phyloP scores from a whole-genome alignment of 2,888 invertebrate genomes.

The Himalopsyche tibetana region DNA sequence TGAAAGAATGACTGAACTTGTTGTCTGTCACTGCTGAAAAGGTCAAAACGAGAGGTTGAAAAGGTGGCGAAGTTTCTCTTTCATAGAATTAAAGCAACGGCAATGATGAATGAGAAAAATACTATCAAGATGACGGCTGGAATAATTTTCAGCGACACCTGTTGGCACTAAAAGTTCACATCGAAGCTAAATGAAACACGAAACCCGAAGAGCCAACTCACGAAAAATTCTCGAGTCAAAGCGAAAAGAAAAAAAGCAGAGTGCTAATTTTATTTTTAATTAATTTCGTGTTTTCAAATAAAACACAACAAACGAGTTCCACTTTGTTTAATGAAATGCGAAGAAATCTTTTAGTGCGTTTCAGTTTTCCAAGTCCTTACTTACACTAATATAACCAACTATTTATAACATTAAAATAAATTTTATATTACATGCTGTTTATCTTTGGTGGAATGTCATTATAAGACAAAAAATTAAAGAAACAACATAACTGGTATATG shows the following conservation, averaged over 20 bases:
- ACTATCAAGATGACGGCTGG: slow-evolving; percentile 10
- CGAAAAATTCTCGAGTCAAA: neutral
- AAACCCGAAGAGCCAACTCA: too few species aligned
- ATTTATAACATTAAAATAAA: too few species aligned
- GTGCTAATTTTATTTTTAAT: neutral
- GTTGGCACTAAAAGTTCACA: neutral
- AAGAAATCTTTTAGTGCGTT: too few species aligned
- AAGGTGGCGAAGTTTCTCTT: neutral
- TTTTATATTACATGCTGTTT: too few species aligned
- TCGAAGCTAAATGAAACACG: neutral
- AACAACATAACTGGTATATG: too few species aligned
- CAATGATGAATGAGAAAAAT: slow-evolving; percentile 3
- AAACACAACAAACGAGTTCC: neutral
- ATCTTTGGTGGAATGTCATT: too few species aligned
- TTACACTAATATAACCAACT: too few species aligned
- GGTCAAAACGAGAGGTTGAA: neutral
- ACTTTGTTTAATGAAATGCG: neutral
- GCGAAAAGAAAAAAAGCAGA: neutral
- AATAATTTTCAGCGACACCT: neutral
- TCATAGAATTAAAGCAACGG: slow-evolving; percentile 11
- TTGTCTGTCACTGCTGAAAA: neutral
- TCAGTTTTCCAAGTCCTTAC: too few species aligned
- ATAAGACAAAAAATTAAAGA: too few species aligned
- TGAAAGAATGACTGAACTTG: too few species aligned
- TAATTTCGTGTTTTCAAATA: neutral